Conservation (phyloP, 35 echinoderm and acorn worm species). For the Diadema setosum region DNA sequence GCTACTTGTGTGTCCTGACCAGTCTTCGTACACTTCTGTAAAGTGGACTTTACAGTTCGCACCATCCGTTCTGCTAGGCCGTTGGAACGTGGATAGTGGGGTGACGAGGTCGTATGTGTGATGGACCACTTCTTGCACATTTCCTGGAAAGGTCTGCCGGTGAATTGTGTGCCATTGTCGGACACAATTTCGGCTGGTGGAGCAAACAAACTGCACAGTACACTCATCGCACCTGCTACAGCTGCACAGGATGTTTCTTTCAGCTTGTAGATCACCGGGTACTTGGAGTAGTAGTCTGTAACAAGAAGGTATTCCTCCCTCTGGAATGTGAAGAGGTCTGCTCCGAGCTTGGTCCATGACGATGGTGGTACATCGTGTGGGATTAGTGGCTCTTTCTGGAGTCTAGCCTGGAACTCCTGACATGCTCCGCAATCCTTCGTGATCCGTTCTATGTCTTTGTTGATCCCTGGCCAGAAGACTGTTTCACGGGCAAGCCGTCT, state of each 20-base stretch:
- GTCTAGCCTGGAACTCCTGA: not conserved
- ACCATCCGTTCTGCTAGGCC: conserved; percentile 40
- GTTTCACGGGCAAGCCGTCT: conserved; percentile 24
- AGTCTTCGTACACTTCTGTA: no score
- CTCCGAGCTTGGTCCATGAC: conserved; percentile 65
- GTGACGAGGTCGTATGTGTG: conserved; percentile 54
- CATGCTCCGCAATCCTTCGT: no score
- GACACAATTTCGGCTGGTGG: conserved; percentile 41
- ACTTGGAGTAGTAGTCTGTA: conserved; percentile 64
- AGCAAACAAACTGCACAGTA: no score
- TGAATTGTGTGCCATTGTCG: conserved; percentile 49
- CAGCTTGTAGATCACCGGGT: conserved; percentile 36
- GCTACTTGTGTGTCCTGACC: no score
- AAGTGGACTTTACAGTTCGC: conserved; percentile 36
- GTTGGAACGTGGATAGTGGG: conserved; percentile 49
- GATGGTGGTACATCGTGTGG: conserved; percentile 45
- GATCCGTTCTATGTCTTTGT: no score
- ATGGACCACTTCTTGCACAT: conserved; percentile 47
- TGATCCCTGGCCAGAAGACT: conserved; percentile 77
- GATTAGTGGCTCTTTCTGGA: not conserved
- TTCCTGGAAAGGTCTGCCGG: conserved; percentile 13
- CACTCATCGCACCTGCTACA: no score
- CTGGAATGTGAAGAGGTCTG: no score
- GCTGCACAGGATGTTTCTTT: conserved; percentile 7
- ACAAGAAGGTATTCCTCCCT: no score